These are phyloP conservation scores for Siphonodentalium dalli DNA, from an alignment of 2,888 invertebrate genomes.

Conservation along the genomic window DNA sequence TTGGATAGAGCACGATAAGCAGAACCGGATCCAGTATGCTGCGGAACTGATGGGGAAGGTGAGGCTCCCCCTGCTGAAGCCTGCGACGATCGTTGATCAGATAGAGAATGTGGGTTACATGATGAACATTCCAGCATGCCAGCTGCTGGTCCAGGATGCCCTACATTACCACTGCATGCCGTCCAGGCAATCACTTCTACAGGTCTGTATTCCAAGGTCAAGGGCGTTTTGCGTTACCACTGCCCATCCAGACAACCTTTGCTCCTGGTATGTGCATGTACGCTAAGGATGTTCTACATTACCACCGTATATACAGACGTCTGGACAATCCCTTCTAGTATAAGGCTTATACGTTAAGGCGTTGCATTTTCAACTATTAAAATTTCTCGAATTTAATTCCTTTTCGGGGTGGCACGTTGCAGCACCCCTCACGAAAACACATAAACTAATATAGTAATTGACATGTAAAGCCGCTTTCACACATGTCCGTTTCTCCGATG, in stretches of 20 bases:
- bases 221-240: background rate
- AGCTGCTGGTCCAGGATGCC: slow-evolving; percentile 45
- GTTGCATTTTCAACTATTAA: too few species aligned
- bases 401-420: too few species aligned
- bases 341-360: too few species aligned
- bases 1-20: slow-evolving; percentile 41
- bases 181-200: slow-evolving; percentile 43
- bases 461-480: too few species aligned
- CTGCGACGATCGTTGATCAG: slow-evolving; percentile 43
- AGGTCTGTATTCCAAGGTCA: slow-evolving; percentile 27
- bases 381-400: too few species aligned
- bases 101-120: slow-evolving; percentile 41
- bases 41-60: slow-evolving; percentile 35
- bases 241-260: background rate
- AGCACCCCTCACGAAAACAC: too few species aligned
- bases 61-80: slow-evolving; percentile 43
- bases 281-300: too few species aligned
- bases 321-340: too few species aligned
- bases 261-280: too few species aligned
- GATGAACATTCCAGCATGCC: slow-evolving; percentile 48
- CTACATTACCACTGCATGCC: slow-evolving; percentile 53
- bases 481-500: too few species aligned
- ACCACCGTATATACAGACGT: too few species aligned
- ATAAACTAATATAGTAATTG: too few species aligned
- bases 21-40: slow-evolving; percentile 32